Conservation (phyloP, 2,113 vertebrate species). For the Chitala chitala region DNA sequence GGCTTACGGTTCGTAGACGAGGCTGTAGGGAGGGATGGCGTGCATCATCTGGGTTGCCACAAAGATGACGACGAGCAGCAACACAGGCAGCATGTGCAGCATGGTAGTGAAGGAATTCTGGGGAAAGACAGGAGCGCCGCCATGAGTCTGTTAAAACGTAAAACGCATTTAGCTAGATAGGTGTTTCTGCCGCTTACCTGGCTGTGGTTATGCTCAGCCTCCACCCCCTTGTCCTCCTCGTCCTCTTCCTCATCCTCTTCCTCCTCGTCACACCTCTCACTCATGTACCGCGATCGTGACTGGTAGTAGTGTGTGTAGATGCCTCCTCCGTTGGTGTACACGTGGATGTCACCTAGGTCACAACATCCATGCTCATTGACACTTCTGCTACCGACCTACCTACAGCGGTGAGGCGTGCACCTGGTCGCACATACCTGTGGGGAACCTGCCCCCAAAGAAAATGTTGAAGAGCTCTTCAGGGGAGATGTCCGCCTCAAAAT, state of each 20-base stretch:
- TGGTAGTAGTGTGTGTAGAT: conserved; percentile 69
- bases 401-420: neutral
- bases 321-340: conserved; percentile 68
- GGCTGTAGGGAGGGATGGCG: conserved; percentile 86
- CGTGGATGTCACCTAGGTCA: conserved; percentile 65
- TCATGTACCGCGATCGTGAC: conserved; percentile 61
- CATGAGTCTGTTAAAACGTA: too few species aligned
- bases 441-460: conserved; percentile 90
- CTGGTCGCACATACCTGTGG: conserved; percentile 67
- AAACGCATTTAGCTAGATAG: too few species aligned
- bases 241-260: conserved; percentile 28
- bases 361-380: too few species aligned
- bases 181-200: conserved; percentile 45
- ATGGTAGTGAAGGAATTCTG: conserved; percentile 88
- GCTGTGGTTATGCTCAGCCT: conserved; percentile 52
- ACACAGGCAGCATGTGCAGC: conserved; percentile 88
- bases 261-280: conserved; percentile 66
- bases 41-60: conserved; percentile 93
- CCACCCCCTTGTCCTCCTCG: conserved; percentile 33
- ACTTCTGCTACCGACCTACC: too few species aligned
- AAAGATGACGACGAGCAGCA: conserved; percentile 87
- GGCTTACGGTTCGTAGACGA: conserved; percentile 95
- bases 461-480: conserved; percentile 95
- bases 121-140: conserved; percentile 31
- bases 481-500: conserved; percentile 89